Evolutionary conservation across 2,113 vertebrate species (phyloP).

Genomic region (Odobenus rosmarus): DNA sequence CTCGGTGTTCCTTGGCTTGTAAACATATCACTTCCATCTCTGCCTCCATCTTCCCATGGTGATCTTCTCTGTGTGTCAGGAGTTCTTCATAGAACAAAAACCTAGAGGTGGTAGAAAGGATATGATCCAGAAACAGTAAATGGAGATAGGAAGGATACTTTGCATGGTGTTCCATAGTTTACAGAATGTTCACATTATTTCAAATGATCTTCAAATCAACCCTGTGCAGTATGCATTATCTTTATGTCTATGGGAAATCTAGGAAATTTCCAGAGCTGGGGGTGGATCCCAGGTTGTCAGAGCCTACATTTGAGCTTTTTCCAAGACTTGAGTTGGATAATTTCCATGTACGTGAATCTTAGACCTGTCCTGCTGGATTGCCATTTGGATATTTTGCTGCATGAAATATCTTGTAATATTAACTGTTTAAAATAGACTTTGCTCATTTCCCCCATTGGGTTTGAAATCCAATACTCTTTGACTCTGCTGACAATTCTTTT

Average conservation of each 20-base stretch:
- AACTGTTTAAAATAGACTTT: slow-evolving; percentile 12
- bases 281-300: background rate
- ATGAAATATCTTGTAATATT: background rate
- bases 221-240: background rate
- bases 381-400: background rate
- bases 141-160: background rate
- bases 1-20: background rate
- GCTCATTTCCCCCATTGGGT: background rate
- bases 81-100: background rate
- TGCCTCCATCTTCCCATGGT: background rate
- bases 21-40: background rate
- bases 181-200: background rate
- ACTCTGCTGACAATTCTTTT: background rate
- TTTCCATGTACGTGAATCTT: background rate
- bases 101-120: background rate
- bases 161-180: background rate
- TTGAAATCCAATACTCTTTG: background rate
- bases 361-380: background rate
- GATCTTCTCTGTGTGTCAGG: background rate
- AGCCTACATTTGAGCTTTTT: background rate
- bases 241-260: background rate
- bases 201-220: background rate
- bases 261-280: background rate
- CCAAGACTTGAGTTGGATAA: background rate
- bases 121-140: background rate